Percentiles rank a stretch among this genome's conserved stretches.
phyloP scores from a whole-genome alignment of 2,113 vertebrate species.

The Eublepharis macularius region DNA sequence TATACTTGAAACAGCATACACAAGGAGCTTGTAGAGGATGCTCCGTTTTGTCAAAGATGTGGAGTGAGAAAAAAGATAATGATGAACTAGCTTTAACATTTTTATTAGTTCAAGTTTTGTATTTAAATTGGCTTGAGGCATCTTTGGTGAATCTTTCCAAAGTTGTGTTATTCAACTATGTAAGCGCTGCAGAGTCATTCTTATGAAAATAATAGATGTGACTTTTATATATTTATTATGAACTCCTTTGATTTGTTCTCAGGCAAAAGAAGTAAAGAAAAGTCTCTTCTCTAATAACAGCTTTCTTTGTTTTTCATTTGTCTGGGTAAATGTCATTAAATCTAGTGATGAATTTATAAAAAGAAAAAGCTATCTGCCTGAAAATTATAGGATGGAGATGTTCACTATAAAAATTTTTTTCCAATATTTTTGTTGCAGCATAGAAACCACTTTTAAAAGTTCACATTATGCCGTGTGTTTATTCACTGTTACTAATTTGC shows the following conservation, averaged over 20 bases:
- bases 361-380: not conserved
- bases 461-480: no score
- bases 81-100: not conserved
- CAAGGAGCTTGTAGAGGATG: not conserved
- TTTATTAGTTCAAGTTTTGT: not conserved
- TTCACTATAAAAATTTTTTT: no score
- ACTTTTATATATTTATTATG: not conserved
- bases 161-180: not conserved
- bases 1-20: not conserved
- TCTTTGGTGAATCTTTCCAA: not conserved
- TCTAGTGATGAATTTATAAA: no score
- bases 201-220: not conserved
- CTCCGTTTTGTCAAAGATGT: not conserved
- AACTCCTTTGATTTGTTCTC: not conserved
- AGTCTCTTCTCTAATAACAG: no score
- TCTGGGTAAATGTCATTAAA: not conserved
- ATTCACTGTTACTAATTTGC: no score
- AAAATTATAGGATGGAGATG: not conserved
- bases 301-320: no score
- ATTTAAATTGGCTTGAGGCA: not conserved
- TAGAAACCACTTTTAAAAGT: no score
- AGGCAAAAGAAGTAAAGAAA: not conserved
- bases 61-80: not conserved
- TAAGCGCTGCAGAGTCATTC: not conserved
- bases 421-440: no score